Conservation (phyloP, 2,888 invertebrate species). For the Drosophila mayaguana region DNA sequence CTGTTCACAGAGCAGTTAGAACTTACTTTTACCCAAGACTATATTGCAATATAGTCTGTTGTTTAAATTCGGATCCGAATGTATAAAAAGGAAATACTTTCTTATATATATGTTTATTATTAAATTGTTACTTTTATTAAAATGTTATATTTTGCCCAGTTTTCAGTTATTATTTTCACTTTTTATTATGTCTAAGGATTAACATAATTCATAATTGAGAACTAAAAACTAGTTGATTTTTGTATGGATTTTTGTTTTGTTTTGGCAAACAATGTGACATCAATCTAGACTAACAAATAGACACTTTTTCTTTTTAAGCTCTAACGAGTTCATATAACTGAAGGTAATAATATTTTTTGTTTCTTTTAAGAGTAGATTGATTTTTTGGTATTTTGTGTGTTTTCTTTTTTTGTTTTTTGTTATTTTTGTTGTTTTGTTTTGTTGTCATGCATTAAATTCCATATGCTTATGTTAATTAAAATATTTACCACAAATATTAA, state of each 20-base stretch:
- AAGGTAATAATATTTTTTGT: conserved; percentile 1
- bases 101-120: neutral
- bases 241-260: conserved; percentile 3
- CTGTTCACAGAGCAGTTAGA: too few species aligned
- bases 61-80: neutral
- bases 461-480: conserved; percentile 36
- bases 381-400: too few species aligned
- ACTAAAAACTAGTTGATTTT: conserved; percentile 13
- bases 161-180: conserved; percentile 30
- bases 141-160: conserved; percentile 46
- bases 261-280: conserved; percentile 35
- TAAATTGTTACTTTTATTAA: conserved; percentile 66
- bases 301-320: conserved; percentile 5
- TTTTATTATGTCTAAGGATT: conserved; percentile 24
- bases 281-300: conserved; percentile 44
- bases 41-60: too few species aligned
- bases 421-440: neutral
- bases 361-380: conserved; percentile 13
- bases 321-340: conserved; percentile 19
- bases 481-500: conserved; percentile 44
- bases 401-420: neutral
- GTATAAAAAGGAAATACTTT: neutral
- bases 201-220: conserved; percentile 22
- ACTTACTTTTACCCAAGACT: too few species aligned
- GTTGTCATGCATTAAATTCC: conserved; percentile 21